Evolutionary conservation across 2,113 vertebrate species (phyloP), one percentile per base, ranked within the genome.

Genomic region (Anoplopoma fimbria): DNA sequence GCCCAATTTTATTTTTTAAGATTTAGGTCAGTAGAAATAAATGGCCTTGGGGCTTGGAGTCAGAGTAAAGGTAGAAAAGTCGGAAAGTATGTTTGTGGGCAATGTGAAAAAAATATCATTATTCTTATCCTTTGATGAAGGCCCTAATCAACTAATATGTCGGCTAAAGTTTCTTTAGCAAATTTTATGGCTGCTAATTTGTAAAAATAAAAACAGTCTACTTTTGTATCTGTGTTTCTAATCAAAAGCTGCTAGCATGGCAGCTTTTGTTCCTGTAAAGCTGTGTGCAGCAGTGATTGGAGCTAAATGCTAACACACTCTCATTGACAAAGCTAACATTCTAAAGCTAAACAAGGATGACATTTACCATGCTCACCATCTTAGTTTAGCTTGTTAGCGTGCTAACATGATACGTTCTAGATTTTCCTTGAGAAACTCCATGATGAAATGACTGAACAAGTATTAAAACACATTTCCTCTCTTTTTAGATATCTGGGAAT

Each of bases 401-500:
- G 60, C 60, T 34, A 34, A 62, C 60, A 63, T 33, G 8, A 60
- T 31, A 3, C 14, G 21, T 61, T 25, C 14, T 23, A 38, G 34
- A n/a, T 8, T 45, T n/a, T 6, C 1, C 31, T 62, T 36, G 60
- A 62, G 31, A 36, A 36, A 33, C 29, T 61, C 29, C 36, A 34
- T 17, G 21, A 9, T 21, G 38, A 29, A 29, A 29, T 17, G 4
- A 25, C 49, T 0, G 53, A 75, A 27, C 3, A 33, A 67, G 19
- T 19, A 53, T 38, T 63, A n/a, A 15, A 68, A 29, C 34, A 29
- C 25, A 2, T 82, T 47, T 77, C 36, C 34, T 77, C 61, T 82
- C 4, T 2, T 90, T 90, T 65, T 83, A 97, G 97, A 89, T 97
- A 97, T 90, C 95, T 97, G 40, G 97, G 97, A 55, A 96, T 97